Conservation (phyloP, 2,113 vertebrate species). For the Chionis minor region DNA sequence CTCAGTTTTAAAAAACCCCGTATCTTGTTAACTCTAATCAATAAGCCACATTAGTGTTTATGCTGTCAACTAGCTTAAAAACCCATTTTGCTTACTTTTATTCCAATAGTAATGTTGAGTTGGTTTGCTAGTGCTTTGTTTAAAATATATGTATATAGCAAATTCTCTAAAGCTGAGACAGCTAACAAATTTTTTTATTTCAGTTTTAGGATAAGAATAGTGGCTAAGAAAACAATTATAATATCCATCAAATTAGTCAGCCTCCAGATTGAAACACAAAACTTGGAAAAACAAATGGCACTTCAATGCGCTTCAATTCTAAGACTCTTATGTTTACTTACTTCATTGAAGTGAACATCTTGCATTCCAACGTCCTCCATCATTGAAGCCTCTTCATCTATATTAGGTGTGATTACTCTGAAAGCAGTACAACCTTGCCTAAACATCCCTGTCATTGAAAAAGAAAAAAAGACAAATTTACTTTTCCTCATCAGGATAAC, state of each 20-base stretch:
- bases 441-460: slow-evolving; percentile 85
- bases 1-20: neutral
- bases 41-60: neutral
- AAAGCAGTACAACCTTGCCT: slow-evolving; percentile 95
- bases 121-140: neutral
- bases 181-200: neutral
- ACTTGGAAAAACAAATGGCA: neutral
- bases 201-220: neutral
- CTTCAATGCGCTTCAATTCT: neutral
- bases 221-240: neutral
- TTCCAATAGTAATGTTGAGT: neutral
- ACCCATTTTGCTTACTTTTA: neutral
- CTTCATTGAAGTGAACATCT: slow-evolving; percentile 98
- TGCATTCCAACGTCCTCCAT: slow-evolving; percentile 99
- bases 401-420: slow-evolving; percentile 94
- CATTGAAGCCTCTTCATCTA: slow-evolving; percentile 98
- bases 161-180: neutral
- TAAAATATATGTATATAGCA: neutral
- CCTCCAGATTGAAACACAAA: neutral
- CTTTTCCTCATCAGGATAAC: neutral
- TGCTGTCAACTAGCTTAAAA: neutral
- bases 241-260: neutral
- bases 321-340: slow-evolving; percentile 38
- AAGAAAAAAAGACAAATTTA: neutral
- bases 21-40: neutral